A percentile compares a stretch with the other conserved stretches of the same genome.
These are phyloP conservation scores for Maniola hyperantus DNA, from an alignment of 2,888 invertebrate species.

Conservation along the genomic window DNA sequence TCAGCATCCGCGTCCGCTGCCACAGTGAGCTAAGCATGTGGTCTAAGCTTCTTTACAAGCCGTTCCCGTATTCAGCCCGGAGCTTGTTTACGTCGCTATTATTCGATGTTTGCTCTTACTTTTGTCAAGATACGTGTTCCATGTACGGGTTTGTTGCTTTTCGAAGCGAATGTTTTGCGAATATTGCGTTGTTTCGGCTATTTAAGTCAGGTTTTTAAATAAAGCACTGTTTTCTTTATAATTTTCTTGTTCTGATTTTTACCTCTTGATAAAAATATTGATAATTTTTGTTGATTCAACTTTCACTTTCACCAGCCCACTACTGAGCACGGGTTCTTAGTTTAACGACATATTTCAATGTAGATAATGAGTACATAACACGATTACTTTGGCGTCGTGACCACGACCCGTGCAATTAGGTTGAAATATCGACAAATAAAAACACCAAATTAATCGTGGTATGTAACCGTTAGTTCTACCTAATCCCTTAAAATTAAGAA, in stretches of 20 bases:
- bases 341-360: too few species aligned
- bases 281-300: too few species aligned
- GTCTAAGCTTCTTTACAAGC: constrained; percentile 55
- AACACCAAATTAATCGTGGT: too few species aligned
- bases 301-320: too few species aligned
- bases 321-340: background rate
- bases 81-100: constrained; percentile 52
- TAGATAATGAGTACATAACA: too few species aligned
- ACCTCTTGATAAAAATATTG: too few species aligned
- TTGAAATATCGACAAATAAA: too few species aligned
- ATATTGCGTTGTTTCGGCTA: background rate
- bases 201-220: constrained; percentile 6
- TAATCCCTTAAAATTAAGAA: too few species aligned
- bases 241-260: background rate
- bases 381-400: too few species aligned
- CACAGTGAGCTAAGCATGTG: background rate
- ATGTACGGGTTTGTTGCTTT: constrained; percentile 29
- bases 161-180: constrained; percentile 1
- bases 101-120: constrained; percentile 56
- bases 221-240: background rate
- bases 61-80: constrained; percentile 46
- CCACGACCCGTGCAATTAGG: too few species aligned
- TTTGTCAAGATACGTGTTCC: constrained; percentile 42
- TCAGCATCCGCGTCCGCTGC: constrained; percentile 16
- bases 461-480: too few species aligned